Evolutionary conservation across 2,888 invertebrate species (phyloP).

Genomic region (Conomelus anceps): DNA sequence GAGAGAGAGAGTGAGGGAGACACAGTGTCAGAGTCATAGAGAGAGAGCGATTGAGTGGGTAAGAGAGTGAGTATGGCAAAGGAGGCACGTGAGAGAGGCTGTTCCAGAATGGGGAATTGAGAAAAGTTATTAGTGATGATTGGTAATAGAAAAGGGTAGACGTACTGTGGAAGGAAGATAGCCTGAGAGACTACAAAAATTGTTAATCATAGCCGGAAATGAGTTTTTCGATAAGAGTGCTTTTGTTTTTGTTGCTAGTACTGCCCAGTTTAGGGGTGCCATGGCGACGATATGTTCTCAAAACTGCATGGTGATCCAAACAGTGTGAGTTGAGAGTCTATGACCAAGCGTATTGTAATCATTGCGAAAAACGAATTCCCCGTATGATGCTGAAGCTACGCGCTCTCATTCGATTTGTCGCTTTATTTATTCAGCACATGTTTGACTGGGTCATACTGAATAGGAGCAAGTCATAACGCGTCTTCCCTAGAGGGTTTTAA

Average conservation of each 20-base stretch:
- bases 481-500: neutral
- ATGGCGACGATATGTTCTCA: neutral
- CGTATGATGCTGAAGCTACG: neutral
- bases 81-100: neutral
- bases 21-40: neutral
- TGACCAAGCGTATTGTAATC: neutral
- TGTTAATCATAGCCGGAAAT: neutral
- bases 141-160: neutral
- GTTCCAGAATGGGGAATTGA: neutral
- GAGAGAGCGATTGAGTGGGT: neutral
- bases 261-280: neutral
- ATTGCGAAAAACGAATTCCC: neutral
- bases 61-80: too few relatives aligned
- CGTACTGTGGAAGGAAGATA: neutral
- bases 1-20: neutral
- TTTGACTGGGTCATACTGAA: neutral
- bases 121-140: neutral
- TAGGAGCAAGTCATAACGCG: neutral
- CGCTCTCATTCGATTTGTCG: neutral
- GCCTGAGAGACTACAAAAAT: neutral
- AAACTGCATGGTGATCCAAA: neutral
- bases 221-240: neutral
- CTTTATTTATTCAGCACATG: neutral
- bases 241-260: neutral
- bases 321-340: too few relatives aligned